Conservation (phyloP, 2,113 vertebrate genomes). For the Heliornis fulica region DNA sequence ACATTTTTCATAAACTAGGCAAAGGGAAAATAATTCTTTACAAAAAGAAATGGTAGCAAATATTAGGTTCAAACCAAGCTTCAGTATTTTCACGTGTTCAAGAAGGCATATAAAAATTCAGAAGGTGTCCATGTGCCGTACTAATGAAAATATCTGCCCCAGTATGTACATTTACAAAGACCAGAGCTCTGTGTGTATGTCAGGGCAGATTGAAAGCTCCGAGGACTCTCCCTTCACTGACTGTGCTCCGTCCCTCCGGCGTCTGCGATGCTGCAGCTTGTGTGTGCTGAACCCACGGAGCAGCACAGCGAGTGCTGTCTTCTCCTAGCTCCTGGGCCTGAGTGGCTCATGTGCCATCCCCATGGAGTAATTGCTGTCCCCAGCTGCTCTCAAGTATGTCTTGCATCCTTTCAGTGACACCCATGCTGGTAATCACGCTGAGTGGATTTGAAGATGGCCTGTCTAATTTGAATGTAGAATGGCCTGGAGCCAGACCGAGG, state of each 20-base stretch:
- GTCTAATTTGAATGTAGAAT: neutral
- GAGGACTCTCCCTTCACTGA: neutral
- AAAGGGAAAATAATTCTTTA: neutral
- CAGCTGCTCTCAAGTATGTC: neutral
- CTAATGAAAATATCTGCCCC: neutral
- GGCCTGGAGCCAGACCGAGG: neutral
- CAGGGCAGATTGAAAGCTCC: neutral
- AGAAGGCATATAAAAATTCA: neutral
- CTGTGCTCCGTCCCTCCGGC: rapidly evolving
- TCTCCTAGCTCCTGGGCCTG: neutral
- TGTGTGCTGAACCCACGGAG: rapidly evolving
- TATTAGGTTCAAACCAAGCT: neutral
- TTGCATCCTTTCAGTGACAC: neutral
- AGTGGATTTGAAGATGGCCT: neutral
- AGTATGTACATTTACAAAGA: neutral
- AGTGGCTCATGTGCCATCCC: neutral
- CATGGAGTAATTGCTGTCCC: neutral
- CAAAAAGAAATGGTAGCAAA: neutral
- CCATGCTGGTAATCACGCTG: neutral
- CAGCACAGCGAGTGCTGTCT: neutral
- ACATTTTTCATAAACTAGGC: neutral
- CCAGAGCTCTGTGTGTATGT: rapidly evolving
- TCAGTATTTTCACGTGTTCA: neutral
- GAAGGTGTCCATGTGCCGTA: neutral
- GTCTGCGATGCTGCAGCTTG: neutral